These are phyloP conservation scores for Eumacrocentrus americanus DNA, from an alignment of 2,888 invertebrate species.

Conservation along the genomic window DNA sequence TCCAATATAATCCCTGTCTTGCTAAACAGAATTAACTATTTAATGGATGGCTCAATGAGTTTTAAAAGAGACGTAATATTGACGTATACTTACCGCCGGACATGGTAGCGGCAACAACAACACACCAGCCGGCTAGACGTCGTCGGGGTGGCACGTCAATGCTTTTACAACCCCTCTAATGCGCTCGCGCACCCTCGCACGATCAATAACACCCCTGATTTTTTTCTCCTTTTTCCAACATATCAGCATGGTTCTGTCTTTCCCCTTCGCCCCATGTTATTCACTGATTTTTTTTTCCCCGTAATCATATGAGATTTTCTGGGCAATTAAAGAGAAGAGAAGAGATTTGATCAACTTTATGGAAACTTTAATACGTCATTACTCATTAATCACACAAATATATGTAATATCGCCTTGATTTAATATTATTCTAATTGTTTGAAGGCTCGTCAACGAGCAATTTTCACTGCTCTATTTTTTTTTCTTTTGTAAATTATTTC, in stretches of 20 bases:
- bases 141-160: slow-evolving; percentile 28
- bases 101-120: slow-evolving; percentile 46
- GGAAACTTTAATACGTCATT: no score
- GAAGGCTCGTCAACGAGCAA: no score
- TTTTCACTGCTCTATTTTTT: no score
- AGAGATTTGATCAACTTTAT: no score
- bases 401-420: no score
- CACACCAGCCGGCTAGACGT: slow-evolving; percentile 39
- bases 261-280: no score
- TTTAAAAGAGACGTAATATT: neutral
- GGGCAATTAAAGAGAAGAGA: no score
- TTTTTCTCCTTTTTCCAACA: neutral
- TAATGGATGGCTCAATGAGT: neutral
- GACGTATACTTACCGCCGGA: slow-evolving; percentile 51
- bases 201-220: slow-evolving; percentile 1
- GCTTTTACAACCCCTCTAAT: slow-evolving; percentile 5
- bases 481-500: no score
- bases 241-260: neutral
- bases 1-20: slow-evolving; percentile 75
- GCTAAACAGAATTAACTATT: slow-evolving; percentile 38
- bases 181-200: slow-evolving; percentile 28
- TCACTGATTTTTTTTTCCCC: no score
- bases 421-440: no score
- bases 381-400: no score
- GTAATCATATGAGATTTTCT: no score